Evolutionary conservation across 2,797 vertebrate species (phyloP), one percentile per base, ranked within the genome.

Genomic region (Lateolabrax maculatus): DNA sequence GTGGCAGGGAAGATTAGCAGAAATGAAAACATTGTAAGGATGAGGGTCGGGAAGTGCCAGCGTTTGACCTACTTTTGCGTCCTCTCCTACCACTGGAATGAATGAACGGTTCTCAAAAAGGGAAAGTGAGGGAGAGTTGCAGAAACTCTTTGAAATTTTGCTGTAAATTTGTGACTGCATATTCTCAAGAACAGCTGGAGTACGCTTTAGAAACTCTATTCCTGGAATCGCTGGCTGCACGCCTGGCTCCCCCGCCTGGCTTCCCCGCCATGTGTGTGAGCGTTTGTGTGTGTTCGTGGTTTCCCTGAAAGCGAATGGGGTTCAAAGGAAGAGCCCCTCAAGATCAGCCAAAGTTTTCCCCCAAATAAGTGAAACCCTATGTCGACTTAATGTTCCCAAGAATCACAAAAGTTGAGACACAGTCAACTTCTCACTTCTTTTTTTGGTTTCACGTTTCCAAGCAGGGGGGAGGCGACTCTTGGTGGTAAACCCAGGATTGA

Each of bases 21-120:
- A 84, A 85, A 77, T 75, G 13, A 71, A 89, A 86, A 79, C 56
- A 78, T 0, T 36, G 41, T 49, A 18, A 16, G 55, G 74, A 60
- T 71, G 49, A 58, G 66, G 68, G 74, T 64, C 76, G 66, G 48
- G 49, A 60, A 60, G 61, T 39, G 34, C 13, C 0, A 37, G n/a
- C 4, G 3, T 58, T 71, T 80, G 21, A 75, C 80, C 60, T 56
- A 82, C 31, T 84, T 89, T 60, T 53, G 1, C 1, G 11, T 41
- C n/a, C 56, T 29, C 16, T 44, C 16, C 12, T 34, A 0, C 16
- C 9, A 16, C 16, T 49, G 29, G 9, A 41, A 57, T 39, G 29
- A 81, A 60, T 56, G 5, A 68, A 34, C 1, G 3, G 9, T n/a
- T 75, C 44, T 46, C 51, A 31, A 41, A 29, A 72, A 64, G 18